phyloP scores from a whole-genome alignment of 2,113 vertebrate species.

The Cyphomyrus discorhynchus region DNA sequence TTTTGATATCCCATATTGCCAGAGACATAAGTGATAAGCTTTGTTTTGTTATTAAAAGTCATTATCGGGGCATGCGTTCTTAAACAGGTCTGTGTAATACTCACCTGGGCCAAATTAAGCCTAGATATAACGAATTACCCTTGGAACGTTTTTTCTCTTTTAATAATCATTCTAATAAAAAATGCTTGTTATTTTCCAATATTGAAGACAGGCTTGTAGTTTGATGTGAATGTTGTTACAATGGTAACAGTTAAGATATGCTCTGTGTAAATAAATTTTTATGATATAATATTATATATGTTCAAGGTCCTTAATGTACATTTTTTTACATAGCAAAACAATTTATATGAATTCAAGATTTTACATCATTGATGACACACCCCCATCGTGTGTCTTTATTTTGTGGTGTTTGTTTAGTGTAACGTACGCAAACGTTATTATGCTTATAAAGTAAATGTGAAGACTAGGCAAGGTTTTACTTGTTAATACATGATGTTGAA shows the following conservation, averaged over 20 bases:
- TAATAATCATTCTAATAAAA: neutral
- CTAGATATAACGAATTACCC: neutral
- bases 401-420: neutral
- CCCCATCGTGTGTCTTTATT: constrained; percentile 5
- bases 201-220: neutral
- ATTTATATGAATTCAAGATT: neutral
- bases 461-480: neutral
- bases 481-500: neutral
- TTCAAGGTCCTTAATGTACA: neutral
- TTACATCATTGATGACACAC: neutral
- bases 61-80: neutral
- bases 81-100: neutral
- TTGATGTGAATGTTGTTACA: neutral
- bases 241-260: neutral
- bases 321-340: neutral
- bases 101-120: neutral
- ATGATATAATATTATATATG: neutral
- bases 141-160: neutral
- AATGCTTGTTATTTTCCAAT: neutral
- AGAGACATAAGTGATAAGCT: neutral
- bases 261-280: neutral
- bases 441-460: neutral
- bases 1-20: neutral
- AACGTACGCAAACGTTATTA: neutral
- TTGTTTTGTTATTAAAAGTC: neutral